Evolutionary conservation across 2,113 vertebrate species (phyloP).

Genomic region (Stictonetta naevosa): DNA sequence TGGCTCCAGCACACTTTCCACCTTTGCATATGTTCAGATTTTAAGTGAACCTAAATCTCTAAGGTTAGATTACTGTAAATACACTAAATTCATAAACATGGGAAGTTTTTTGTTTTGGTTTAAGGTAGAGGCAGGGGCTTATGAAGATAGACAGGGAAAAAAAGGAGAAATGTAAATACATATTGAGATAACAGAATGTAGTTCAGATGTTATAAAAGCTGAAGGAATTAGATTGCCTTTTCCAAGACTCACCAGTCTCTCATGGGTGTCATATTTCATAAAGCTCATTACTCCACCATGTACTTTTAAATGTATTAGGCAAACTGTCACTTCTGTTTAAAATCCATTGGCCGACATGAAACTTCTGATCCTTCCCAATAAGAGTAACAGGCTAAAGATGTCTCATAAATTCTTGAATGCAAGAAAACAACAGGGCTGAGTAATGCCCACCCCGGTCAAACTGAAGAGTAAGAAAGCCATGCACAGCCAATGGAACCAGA

Average conservation of each 20-base stretch:
- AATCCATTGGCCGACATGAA: neutral
- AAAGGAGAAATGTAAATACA: neutral
- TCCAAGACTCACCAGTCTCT: neutral
- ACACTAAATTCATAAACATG: neutral
- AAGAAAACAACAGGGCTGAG: neutral
- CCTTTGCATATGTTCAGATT: neutral
- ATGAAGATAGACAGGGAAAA: neutral
- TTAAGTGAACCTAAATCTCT: neutral
- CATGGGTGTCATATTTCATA: neutral
- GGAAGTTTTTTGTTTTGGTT: neutral
- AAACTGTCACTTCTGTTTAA: neutral
- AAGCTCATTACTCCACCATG: neutral
- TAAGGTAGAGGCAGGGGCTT: neutral
- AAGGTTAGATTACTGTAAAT: neutral
- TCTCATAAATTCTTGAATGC: neutral
- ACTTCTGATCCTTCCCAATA: neutral
- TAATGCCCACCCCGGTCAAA: neutral
- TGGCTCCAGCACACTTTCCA: neutral
- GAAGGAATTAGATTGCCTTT: neutral
- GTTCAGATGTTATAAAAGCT: neutral
- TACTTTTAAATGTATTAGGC: neutral
- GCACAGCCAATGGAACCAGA: neutral
- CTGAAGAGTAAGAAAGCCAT: neutral
- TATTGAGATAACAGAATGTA: neutral
- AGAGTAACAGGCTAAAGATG: neutral